Percentiles rank a stretch among this genome's conserved stretches.
These are phyloP conservation scores for Smittia aterrima DNA, from an alignment of 2,888 invertebrate species.

Conservation along the genomic window DNA sequence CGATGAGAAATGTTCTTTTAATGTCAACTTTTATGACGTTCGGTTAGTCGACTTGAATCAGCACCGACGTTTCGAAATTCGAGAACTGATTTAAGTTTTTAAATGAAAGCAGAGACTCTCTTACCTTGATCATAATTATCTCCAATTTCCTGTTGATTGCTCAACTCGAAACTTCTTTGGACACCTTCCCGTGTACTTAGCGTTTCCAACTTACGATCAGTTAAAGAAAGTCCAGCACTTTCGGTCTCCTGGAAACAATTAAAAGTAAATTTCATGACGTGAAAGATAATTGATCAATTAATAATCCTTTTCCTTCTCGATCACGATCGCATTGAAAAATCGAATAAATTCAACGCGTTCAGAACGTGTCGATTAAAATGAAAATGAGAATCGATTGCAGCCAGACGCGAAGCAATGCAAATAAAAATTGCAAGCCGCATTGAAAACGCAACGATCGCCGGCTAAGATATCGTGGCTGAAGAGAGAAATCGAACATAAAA, in stretches of 20 bases:
- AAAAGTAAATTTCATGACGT: not conserved
- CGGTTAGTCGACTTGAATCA: not conserved
- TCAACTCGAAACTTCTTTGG: not conserved
- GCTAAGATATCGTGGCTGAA: not conserved
- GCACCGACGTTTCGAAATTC: no score
- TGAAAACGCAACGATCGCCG: not conserved
- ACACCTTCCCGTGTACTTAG: constrained; percentile 14
- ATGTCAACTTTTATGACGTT: not conserved
- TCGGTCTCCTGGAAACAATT: constrained; percentile 2
- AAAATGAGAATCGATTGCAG: not conserved
- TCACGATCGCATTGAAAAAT: no score
- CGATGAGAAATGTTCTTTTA: not conserved
- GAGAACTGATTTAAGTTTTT: not conserved
- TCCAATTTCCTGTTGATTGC: not conserved
- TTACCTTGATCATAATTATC: constrained; percentile 25
- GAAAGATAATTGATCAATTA: not conserved
- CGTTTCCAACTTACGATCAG: not conserved
- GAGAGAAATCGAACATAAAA: not conserved
- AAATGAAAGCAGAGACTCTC: not conserved
- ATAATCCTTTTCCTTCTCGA: no score
- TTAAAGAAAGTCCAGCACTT: not conserved
- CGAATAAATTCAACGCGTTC: no score
- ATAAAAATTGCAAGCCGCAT: not conserved
- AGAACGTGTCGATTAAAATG: not conserved
- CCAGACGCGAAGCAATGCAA: not conserved